Evolutionary conservation across 2,113 vertebrate species (phyloP).

Genomic region (Cebus imitator): DNA sequence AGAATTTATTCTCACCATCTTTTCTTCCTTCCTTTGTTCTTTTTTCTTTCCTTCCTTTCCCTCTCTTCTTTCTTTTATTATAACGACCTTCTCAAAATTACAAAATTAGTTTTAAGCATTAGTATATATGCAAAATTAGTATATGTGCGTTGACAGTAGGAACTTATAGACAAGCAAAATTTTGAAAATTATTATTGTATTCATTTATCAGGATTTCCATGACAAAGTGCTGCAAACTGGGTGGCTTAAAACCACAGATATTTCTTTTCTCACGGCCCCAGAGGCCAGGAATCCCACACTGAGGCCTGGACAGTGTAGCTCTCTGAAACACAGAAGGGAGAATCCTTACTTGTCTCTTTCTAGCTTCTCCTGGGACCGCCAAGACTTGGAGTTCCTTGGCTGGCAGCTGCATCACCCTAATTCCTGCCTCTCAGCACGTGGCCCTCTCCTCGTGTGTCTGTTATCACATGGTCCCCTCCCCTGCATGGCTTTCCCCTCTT

Average conservation of each 20-base stretch:
- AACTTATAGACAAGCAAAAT: background rate
- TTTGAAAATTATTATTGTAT: background rate
- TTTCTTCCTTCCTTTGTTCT: background rate
- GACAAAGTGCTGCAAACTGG: background rate
- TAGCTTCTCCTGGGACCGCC: background rate
- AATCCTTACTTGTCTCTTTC: background rate
- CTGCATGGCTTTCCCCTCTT: background rate
- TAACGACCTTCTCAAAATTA: background rate
- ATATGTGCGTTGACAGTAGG: background rate
- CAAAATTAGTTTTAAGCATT: background rate
- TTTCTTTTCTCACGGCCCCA: background rate
- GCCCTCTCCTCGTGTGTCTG: fast-evolving
- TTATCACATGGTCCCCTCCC: background rate
- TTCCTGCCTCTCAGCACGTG: background rate
- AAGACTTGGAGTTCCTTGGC: fast-evolving
- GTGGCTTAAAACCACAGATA: background rate
- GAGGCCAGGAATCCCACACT: background rate
- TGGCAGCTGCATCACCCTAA: background rate
- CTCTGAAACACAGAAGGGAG: background rate
- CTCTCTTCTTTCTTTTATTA: background rate
- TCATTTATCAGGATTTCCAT: background rate
- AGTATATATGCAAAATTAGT: background rate
- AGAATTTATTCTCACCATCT: background rate
- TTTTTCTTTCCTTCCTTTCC: background rate
- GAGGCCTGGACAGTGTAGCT: background rate